Evolutionary conservation across 1,140 invertebrate genomes (phyloP), one percentile per base, ranked within the genome.

Genomic region (Drosophila lowei): DNA sequence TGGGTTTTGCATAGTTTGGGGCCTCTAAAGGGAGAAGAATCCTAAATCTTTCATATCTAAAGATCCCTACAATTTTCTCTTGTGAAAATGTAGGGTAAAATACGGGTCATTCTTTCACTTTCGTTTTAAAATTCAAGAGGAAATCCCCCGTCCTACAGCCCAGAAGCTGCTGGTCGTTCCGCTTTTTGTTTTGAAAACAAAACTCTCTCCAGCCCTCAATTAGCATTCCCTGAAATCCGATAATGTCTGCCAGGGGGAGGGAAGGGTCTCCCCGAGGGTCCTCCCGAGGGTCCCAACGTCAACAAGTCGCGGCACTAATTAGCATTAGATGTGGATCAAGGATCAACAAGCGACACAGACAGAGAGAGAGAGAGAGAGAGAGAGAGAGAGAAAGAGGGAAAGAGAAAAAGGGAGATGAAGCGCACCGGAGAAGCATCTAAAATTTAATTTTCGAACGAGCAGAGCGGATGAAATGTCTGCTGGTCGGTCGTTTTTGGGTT

Each of bases 281-380:
- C 43, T 34, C 62, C 63, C 23, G 50, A 21, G 50, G 66, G 67
- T 30, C 56, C 43, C 50, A 63, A 67, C 65, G 63, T 68, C 65
- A 57, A 67, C 55, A 68, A 68, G 63, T 68, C 56, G 34, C 11
- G 63, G 63, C 30, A 34, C 65, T 68, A 68, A 68, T 68, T 68
- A 68, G 65, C 65, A 68, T 68, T 34, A 34, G 65, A 68, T 68
- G 65, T 68, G 65, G 65, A 68, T 68, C 65, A 68, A 68, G 65
- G 65, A 68, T 68, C 65, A 68, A 68, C 65, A 67, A 68, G 65
- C 65, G 30, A 50, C 28, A 3, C 5, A 5, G 6, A 6, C 5
- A 25, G 25, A 25, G 6, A 7, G 25, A 0, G 28, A 28, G 6
- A 7, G 2, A 1, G 28, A 3, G 30, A 3, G 3, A 3, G 9